Conservation (phyloP, 2,797 vertebrate genomes). For the Limnodromus scolopaceus region DNA sequence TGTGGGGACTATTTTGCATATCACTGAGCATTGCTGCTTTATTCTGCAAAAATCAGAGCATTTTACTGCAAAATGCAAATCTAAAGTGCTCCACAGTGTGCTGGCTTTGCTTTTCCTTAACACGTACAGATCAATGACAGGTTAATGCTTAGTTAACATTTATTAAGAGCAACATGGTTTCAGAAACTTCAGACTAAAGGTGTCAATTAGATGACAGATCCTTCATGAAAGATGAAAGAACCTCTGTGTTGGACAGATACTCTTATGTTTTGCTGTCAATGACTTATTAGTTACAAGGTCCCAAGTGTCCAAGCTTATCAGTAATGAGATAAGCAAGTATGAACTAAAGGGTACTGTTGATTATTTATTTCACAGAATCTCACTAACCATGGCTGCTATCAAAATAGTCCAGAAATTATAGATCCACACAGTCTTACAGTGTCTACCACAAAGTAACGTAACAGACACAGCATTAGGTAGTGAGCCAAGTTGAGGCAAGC, state of each 20-base stretch:
- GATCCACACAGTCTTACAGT: background rate
- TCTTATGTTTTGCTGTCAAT: conserved; percentile 20
- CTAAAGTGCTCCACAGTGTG: background rate
- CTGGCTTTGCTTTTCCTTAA: conserved; percentile 37
- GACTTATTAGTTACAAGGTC: conserved; percentile 39
- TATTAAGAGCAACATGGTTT: conserved; percentile 62
- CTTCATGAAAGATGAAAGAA: conserved; percentile 45
- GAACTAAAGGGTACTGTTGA: background rate
- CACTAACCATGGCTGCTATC: background rate
- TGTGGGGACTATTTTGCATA: background rate
- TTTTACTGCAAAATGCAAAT: conserved; percentile 1
- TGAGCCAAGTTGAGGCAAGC: background rate
- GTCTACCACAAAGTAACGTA: background rate
- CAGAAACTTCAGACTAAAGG: conserved; percentile 55
- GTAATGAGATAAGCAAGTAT: background rate
- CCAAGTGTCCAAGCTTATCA: background rate
- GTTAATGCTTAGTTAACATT: conserved; percentile 69
- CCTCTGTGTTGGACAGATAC: background rate
- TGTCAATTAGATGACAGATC: conserved; percentile 46
- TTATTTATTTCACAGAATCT: background rate
- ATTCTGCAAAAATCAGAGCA: conserved; percentile 11
- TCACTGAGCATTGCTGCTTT: background rate
- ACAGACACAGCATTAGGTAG: background rate
- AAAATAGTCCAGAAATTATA: background rate
- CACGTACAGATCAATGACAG: conserved; percentile 51